A percentile compares a stretch with the other conserved stretches of the same genome.
Conservation (phyloP, 2,888 invertebrate species). For the Sesamia inferens region DNA sequence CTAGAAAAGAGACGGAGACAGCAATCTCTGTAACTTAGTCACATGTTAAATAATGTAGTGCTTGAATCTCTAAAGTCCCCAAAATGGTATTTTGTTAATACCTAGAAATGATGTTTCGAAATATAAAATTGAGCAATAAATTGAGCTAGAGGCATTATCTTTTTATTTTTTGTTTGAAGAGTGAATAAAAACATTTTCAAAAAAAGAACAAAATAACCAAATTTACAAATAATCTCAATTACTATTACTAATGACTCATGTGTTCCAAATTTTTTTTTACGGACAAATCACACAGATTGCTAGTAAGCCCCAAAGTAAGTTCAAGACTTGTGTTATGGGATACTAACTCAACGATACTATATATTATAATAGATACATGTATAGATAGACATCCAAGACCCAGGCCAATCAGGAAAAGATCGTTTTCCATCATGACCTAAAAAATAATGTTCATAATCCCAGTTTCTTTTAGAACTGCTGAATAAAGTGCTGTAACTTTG, state of each 20-base stretch:
- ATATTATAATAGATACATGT: too few species aligned
- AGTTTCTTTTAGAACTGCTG: background rate
- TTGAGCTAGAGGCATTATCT: too few species aligned
- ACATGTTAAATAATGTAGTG: slow-evolving; percentile 7
- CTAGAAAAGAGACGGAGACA: background rate
- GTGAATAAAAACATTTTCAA: background rate
- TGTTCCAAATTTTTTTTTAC: too few species aligned
- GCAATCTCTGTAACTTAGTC: background rate
- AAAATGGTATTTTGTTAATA: background rate
- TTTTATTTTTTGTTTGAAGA: background rate
- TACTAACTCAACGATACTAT: too few species aligned
- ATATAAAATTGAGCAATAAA: background rate
- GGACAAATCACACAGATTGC: too few species aligned
- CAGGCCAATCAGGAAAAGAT: too few species aligned
- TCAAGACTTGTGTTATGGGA: too few species aligned
- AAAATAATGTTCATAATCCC: slow-evolving; percentile 38
- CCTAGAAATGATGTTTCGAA: background rate
- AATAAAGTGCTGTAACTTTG: slow-evolving; percentile 36
- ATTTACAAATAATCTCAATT: too few species aligned
- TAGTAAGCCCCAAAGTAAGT: too few species aligned
- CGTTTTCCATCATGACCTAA: too few species aligned
- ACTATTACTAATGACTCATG: slow-evolving; percentile 6
- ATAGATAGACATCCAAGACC: too few species aligned
- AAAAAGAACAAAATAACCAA: background rate
- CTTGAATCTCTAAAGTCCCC: background rate